Conservation (phyloP, 2,113 vertebrate genomes). For the Halichoeres trimaculatus region DNA sequence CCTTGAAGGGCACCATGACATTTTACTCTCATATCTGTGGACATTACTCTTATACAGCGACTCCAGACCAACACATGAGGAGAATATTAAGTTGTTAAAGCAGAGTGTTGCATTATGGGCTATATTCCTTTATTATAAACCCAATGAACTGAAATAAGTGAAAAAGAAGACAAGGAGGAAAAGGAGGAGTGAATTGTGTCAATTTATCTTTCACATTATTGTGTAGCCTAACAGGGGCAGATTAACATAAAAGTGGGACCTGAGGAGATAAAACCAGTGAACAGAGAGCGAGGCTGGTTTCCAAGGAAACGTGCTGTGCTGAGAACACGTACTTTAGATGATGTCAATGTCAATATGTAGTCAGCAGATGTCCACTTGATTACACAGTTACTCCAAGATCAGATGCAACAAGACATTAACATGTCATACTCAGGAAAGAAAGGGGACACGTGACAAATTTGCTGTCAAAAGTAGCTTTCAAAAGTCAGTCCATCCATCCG, state of each 20-base stretch:
- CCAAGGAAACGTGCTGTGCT: slow-evolving; percentile 63
- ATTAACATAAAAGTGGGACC: slow-evolving; percentile 25
- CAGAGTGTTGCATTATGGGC: slow-evolving; percentile 22
- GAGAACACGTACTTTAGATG: slow-evolving; percentile 43
- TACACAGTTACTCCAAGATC: not conserved
- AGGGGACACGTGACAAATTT: no score
- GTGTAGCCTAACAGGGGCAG: slow-evolving; percentile 22
- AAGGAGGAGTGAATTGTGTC: not conserved
- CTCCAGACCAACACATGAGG: slow-evolving; percentile 13
- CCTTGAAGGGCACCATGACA: slow-evolving; percentile 31
- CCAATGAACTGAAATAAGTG: slow-evolving; percentile 18
- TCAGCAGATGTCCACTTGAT: not conserved
- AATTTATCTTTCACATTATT: slow-evolving; percentile 22
- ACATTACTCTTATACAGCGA: slow-evolving; percentile 2
- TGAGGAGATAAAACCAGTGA: slow-evolving; percentile 48
- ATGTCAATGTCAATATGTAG: slow-evolving; percentile 34
- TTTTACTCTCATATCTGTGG: slow-evolving; percentile 36
- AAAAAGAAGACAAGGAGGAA: not conserved
- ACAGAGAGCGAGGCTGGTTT: slow-evolving; percentile 58
- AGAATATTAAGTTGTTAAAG: slow-evolving; percentile 29
- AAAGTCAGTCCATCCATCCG: no score
- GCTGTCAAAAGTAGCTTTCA: no score
- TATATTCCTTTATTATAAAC: slow-evolving; percentile 28
- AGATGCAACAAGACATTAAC: not conserved
- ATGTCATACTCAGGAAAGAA: not conserved